Base-by-base conservation (phyloP, 37 sponge, comb jelly and placozoan species). In the Axinella damicornis region DNA sequence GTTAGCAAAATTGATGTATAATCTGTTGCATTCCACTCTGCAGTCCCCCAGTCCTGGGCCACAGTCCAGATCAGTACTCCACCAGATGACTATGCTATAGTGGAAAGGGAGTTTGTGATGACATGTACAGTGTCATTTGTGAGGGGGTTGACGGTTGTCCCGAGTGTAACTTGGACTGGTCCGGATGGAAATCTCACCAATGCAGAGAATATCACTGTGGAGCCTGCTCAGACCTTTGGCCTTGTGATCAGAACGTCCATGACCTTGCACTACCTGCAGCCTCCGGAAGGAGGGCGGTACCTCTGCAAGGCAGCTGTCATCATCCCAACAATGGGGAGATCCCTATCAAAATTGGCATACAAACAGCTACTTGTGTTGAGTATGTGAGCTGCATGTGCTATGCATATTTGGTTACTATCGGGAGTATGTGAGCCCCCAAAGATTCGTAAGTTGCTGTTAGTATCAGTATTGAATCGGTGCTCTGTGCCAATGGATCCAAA, bases 41-140 rank as follows among this genome's bases (percentile, higher is more conserved):
- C 27, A 71, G 73, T 71, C 2, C 73, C 73, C 18, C 41, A 38
- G 4, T 1, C 19, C 24, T 71, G 73, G 73, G 73, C 53, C 20
- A 71, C 73, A 38, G 73, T 71, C 37, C 22, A 38, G 24, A 46
- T 71, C 46, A 25, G 28, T n/a, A 46, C 18, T 41, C 27, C 22
- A 18, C n/a, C 35, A 39, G 53, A 71, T 2, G 53, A 41, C 22
- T 9, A 6, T 46, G 73, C 73, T 19, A 17, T 71, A 20, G 41
- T 38, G 17, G n/a, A 16, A n/a, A 20, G 18, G 2, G 5, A 71
- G 41, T 71, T 38, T 25, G 21, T 46, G 41, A 19, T 71, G 27
- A 46, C 22, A 20, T 71, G 73, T n/a, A 71, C 73, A 46, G 73
- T 71, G n/a, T 11, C 22, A 27, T 25, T 15, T 6, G 37, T 71